Evolutionary conservation across 53 echinoderm and acorn worm genomes (phyloP).

Genomic region (Antedon mediterranea): DNA sequence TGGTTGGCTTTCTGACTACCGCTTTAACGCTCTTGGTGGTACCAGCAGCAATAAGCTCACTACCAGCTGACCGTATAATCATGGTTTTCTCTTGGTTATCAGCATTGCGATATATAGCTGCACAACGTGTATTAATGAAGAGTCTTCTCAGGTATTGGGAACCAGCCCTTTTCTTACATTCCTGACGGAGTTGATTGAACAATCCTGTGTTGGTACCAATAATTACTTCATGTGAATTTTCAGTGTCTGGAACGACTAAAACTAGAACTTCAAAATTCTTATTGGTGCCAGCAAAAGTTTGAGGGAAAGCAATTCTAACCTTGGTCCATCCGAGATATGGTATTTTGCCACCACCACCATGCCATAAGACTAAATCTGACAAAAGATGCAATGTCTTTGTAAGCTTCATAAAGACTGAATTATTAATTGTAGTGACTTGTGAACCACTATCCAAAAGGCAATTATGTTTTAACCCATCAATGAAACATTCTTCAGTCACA

Average conservation of each 20-base stretch:
- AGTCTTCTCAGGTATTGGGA: no score
- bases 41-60: background rate
- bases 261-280: no score
- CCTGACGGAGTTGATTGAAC: no score
- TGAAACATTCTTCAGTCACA: slow-evolving; percentile 12
- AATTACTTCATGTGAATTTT: no score
- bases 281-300: no score
- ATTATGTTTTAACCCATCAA: slow-evolving; percentile 10
- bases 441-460: slow-evolving; percentile 42
- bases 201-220: no score
- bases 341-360: slow-evolving; percentile 36
- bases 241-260: no score
- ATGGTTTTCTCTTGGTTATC: background rate
- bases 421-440: slow-evolving; percentile 26
- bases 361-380: slow-evolving; percentile 21
- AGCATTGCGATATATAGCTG: slow-evolving; percentile 5
- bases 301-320: no score
- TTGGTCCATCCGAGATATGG: slow-evolving; percentile 28
- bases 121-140: no score
- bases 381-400: slow-evolving; percentile 8
- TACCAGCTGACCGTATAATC: background rate
- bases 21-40: background rate
- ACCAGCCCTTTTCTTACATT: no score
- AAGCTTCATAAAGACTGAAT: slow-evolving; percentile 16
- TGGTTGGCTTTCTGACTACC: background rate